Evolutionary conservation across 2,888 invertebrate genomes (phyloP).

Genomic region (Oeneis ivallda): DNA sequence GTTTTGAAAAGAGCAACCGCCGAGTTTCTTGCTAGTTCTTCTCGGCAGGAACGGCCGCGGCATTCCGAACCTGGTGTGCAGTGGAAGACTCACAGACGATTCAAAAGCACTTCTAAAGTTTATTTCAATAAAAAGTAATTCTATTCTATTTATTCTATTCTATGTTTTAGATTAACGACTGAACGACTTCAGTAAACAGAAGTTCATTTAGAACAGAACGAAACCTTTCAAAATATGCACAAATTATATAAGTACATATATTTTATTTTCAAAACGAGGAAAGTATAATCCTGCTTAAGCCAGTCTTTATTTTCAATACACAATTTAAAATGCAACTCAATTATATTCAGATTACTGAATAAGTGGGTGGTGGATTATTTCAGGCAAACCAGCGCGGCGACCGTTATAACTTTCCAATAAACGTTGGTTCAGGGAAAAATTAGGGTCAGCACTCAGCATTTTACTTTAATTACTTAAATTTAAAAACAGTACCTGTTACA

Average conservation of each 20-base stretch:
- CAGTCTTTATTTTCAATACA: slow-evolving; percentile 14
- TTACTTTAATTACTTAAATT: too few relatives aligned
- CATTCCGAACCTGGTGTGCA: too few relatives aligned
- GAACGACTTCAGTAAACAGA: background rate
- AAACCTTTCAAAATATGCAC: background rate
- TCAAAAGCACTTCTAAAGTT: too few relatives aligned
- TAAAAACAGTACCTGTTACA: too few relatives aligned
- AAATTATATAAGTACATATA: background rate
- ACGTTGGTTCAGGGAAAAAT: background rate
- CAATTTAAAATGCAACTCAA: slow-evolving; percentile 39
- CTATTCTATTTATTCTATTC: too few relatives aligned
- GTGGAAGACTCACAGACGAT: too few relatives aligned
- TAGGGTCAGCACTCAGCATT: too few relatives aligned
- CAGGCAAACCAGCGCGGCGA: slow-evolving; percentile 14
- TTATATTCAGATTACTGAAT: slow-evolving; percentile 42
- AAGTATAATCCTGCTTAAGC: slow-evolving; percentile 18
- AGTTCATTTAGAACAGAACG: background rate
- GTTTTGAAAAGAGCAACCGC: too few relatives aligned
- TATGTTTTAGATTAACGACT: too few relatives aligned
- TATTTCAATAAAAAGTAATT: too few relatives aligned
- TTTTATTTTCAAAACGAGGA: slow-evolving; percentile 1
- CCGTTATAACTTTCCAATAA: slow-evolving; percentile 3
- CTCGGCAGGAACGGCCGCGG: too few relatives aligned
- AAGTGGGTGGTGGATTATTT: slow-evolving; percentile 32
- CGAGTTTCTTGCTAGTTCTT: too few relatives aligned